Conservation (phyloP, 2,797 vertebrate species). For the Xiphophorus birchmanni region DNA sequence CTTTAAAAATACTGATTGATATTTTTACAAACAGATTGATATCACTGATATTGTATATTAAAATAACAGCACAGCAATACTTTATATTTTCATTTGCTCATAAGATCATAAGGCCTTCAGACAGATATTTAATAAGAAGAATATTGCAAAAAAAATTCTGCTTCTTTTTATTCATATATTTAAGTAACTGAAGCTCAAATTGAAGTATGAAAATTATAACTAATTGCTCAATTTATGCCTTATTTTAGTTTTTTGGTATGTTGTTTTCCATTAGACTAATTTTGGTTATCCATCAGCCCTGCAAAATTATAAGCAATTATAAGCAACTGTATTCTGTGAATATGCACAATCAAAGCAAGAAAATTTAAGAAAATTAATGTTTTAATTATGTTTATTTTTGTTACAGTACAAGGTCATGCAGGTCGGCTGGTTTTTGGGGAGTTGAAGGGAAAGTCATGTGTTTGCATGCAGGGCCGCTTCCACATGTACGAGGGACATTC, state of each 20-base stretch:
- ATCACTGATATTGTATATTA: background rate
- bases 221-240: background rate
- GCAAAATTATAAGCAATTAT: background rate
- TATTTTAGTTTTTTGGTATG: background rate
- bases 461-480: conserved; percentile 88
- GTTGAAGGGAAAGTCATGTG: conserved; percentile 82
- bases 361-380: background rate
- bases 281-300: background rate
- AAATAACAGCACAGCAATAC: background rate
- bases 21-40: background rate
- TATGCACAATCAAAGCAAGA: background rate
- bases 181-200: background rate
- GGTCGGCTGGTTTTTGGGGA: conserved; percentile 84
- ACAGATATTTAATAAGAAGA: background rate
- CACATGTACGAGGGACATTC: conserved; percentile 87
- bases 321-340: background rate
- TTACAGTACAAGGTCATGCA: conserved; percentile 82
- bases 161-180: background rate
- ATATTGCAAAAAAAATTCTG: background rate
- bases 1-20: background rate
- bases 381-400: conserved; percentile 27
- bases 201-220: background rate
- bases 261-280: background rate
- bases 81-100: background rate
- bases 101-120: background rate